Evolutionary conservation across 2,113 vertebrate genomes (phyloP).

Genomic region (Sprattus sprattus): DNA sequence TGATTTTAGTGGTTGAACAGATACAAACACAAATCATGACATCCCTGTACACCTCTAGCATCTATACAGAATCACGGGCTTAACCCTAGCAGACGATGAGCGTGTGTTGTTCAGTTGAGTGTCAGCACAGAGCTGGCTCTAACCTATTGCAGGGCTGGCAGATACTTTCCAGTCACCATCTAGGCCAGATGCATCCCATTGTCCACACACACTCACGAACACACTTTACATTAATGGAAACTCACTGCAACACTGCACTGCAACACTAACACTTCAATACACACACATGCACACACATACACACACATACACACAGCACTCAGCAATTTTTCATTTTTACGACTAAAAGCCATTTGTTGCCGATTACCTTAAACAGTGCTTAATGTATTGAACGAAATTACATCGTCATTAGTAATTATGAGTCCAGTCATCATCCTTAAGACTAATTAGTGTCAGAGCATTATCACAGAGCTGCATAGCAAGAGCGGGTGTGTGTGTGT

Average conservation of each 20-base stretch:
- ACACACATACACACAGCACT: neutral
- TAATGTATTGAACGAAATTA: neutral
- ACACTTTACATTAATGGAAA: neutral
- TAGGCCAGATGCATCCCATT: neutral
- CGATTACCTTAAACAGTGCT: conserved; percentile 12
- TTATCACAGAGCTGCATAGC: neutral
- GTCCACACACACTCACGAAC: neutral
- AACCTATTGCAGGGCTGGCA: too few relatives aligned
- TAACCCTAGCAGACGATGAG: neutral
- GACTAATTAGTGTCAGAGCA: conserved; percentile 2
- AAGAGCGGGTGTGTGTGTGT: conserved; percentile 7
- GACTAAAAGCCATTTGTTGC: neutral
- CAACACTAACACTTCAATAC: too few relatives aligned
- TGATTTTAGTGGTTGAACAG: too few relatives aligned
- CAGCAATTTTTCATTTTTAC: neutral
- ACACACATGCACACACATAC: neutral
- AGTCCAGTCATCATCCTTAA: neutral
- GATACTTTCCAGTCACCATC: neutral
- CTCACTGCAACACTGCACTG: too few relatives aligned
- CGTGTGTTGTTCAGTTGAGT: too few relatives aligned
- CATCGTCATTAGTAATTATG: conserved; percentile 3
- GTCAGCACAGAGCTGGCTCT: too few relatives aligned
- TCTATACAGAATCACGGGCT: neutral
- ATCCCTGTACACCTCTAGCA: too few relatives aligned
- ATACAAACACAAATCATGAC: too few relatives aligned